Evolutionary conservation across 2,797 vertebrate species (phyloP).

Genomic region (Chelonia mydas): DNA sequence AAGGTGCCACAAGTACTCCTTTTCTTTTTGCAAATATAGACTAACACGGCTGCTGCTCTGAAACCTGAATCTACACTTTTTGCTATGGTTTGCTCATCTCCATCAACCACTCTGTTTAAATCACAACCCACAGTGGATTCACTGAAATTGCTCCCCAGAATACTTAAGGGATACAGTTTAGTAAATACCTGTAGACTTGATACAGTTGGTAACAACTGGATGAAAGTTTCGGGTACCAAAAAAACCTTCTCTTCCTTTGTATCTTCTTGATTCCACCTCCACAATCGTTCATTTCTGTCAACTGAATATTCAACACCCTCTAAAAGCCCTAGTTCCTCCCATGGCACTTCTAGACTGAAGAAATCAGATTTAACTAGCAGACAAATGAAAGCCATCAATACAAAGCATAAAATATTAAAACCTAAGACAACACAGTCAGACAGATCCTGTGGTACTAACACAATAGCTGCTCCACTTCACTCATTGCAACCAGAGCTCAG

Average conservation of each 20-base stretch:
- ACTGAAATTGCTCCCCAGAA: conserved; percentile 16
- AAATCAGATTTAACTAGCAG: background rate
- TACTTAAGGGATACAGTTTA: background rate
- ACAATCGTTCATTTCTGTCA: background rate
- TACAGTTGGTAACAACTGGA: background rate
- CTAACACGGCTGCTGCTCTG: no score
- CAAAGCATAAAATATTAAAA: background rate
- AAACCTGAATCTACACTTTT: conserved; percentile 6
- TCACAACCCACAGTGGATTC: background rate
- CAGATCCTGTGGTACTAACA: conserved; percentile 30
- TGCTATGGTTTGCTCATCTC: conserved; percentile 19
- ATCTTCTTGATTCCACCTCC: background rate
- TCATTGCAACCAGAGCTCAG: background rate
- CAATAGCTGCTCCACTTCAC: background rate
- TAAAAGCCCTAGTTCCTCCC: background rate
- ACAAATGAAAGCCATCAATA: conserved; percentile 11
- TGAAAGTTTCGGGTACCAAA: conserved; percentile 20
- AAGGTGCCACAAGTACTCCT: no score
- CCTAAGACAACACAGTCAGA: background rate
- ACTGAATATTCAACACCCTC: background rate
- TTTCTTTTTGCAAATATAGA: no score
- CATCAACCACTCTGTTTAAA: conserved; percentile 13
- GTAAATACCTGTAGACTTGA: conserved; percentile 14
- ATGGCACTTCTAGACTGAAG: background rate
- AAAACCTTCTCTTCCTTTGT: background rate